These are phyloP conservation scores for Callinectes sapidus DNA, from an alignment of 2,888 invertebrate genomes.

Conservation along the genomic window DNA sequence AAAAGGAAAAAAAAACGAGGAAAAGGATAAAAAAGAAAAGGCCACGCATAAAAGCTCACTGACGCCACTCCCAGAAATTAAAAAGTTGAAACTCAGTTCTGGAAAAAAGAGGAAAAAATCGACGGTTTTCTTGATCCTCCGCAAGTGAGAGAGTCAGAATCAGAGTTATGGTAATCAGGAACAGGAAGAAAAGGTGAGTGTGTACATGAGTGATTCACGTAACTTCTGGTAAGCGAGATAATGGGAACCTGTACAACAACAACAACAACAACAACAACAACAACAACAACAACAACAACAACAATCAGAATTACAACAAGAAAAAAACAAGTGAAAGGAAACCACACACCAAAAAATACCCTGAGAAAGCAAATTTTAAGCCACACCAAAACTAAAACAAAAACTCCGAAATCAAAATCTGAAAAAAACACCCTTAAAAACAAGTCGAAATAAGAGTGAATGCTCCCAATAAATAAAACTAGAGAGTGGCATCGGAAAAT, in stretches of 20 bases:
- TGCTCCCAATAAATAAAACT: too few relatives aligned
- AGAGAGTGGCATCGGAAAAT: too few relatives aligned
- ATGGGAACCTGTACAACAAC: neutral
- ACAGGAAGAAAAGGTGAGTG: neutral
- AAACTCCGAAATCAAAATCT: neutral
- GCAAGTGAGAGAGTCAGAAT: neutral
- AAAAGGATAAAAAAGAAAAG: neutral
- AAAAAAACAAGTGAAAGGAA: neutral
- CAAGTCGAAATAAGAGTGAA: too few relatives aligned
- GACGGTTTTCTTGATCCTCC: neutral
- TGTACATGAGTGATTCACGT: neutral
- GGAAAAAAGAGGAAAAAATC: neutral
- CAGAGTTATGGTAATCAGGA: neutral
- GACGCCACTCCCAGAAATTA: constrained; percentile 6
- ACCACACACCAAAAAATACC: neutral
- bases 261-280: too few relatives aligned
- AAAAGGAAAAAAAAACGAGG: neutral
- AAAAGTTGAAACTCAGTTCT: neutral
- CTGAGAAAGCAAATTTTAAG: too few relatives aligned
- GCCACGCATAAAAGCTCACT: neutral
- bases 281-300: neutral
- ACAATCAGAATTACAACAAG: too few relatives aligned
- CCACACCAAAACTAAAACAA: too few relatives aligned
- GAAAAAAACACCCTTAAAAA: neutral
- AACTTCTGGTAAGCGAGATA: neutral